Conservation (phyloP, 1,140 invertebrate species). For the Papilio xuthus region DNA sequence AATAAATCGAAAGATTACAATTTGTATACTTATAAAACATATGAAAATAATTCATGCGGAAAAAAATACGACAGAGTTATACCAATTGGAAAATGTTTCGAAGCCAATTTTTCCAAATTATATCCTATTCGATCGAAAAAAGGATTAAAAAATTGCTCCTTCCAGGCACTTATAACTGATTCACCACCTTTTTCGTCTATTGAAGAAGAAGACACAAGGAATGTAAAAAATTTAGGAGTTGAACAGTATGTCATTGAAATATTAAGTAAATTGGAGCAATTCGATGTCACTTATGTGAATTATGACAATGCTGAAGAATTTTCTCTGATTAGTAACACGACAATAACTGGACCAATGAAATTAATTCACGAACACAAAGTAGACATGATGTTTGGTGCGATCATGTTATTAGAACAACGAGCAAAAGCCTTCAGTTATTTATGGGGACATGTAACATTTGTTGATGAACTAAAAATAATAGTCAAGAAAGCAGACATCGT, state of each 20-base stretch:
- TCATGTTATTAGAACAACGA: slow-evolving; percentile 51
- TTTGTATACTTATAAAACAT: slow-evolving; percentile 59
- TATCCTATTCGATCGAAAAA: slow-evolving; percentile 51
- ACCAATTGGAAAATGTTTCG: neutral
- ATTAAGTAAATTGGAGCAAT: slow-evolving; percentile 52
- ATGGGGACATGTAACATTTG: slow-evolving; percentile 47
- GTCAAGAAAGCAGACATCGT: slow-evolving; percentile 53
- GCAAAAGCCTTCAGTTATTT: slow-evolving; percentile 53
- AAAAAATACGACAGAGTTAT: slow-evolving; percentile 41
- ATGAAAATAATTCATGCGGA: slow-evolving; percentile 58
- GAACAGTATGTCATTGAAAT: slow-evolving; percentile 57
- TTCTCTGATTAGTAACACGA: slow-evolving; percentile 45
- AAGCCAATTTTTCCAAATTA: slow-evolving; percentile 35
- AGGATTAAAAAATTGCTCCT: slow-evolving; percentile 48
- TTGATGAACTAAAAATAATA: slow-evolving; percentile 54
- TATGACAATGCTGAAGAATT: slow-evolving; percentile 50
- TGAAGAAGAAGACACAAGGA: slow-evolving; percentile 19
- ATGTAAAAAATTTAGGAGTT: slow-evolving; percentile 41
- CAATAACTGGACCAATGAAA: slow-evolving; percentile 46
- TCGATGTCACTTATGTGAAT: slow-evolving; percentile 50
- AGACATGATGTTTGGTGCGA: slow-evolving; percentile 45
- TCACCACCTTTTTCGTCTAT: slow-evolving; percentile 59
- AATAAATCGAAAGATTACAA: slow-evolving; percentile 42
- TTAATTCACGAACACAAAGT: slow-evolving; percentile 48
- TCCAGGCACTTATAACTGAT: slow-evolving; percentile 48